These are phyloP conservation scores for Shinisaurus crocodilurus DNA, from an alignment of 2,113 vertebrate genomes.

Conservation along the genomic window DNA sequence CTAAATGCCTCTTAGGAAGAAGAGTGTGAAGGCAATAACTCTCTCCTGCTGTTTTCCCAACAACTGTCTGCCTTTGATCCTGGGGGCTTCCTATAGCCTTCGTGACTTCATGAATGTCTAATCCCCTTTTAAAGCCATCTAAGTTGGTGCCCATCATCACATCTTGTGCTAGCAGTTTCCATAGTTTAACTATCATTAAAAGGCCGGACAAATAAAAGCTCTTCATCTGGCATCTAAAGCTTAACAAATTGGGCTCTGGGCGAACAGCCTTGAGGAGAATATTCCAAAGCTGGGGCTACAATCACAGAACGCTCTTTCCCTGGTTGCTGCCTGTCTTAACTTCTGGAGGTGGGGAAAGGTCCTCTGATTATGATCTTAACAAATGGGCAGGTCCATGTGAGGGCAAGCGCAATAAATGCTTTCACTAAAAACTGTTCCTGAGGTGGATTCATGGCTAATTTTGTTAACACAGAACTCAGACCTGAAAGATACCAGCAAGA, in stretches of 20 bases:
- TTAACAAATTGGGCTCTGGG: background rate
- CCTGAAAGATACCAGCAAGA: conserved; percentile 88
- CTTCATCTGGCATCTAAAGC: background rate
- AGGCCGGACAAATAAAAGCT: background rate
- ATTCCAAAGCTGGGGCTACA: background rate
- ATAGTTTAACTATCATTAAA: background rate
- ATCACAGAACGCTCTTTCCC: background rate
- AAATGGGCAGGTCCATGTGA: background rate
- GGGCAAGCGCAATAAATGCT: background rate
- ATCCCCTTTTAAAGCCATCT: background rate
- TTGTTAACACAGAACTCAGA: conserved; percentile 81
- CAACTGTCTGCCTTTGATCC: too few relatives aligned
- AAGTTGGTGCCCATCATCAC: background rate
- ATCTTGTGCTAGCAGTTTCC: background rate
- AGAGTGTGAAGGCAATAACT: too few relatives aligned
- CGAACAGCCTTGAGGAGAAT: too few relatives aligned
- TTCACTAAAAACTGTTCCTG: conserved; percentile 6
- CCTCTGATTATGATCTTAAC: background rate
- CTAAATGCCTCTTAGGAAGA: too few relatives aligned
- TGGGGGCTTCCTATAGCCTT: too few relatives aligned
- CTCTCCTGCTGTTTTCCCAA: too few relatives aligned
- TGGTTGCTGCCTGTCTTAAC: background rate
- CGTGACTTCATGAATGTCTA: background rate
- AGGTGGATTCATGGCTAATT: background rate
- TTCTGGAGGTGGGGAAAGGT: background rate